Percentiles rank a stretch among this genome's conserved stretches.
phyloP scores from a whole-genome alignment of 2,113 vertebrate species.

The Drymodes brunneopygia region DNA sequence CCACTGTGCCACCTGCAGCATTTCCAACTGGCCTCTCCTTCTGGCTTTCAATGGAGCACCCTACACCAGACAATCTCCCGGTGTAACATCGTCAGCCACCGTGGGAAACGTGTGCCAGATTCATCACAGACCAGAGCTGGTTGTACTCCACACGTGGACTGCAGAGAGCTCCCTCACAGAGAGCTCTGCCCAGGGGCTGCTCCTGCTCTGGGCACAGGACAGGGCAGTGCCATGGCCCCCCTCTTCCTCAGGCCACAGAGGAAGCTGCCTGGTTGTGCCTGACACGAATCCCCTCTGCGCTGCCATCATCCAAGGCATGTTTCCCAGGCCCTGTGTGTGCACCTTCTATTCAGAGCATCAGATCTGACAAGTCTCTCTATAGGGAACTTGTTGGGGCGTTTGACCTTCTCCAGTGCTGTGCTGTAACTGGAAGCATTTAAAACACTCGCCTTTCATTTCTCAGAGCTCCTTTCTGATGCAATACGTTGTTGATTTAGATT shows the following conservation, averaged over 20 bases:
- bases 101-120: accelerated
- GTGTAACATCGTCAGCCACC: accelerated
- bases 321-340: background rate
- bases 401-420: background rate
- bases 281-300: background rate
- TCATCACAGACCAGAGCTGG: background rate
- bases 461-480: background rate
- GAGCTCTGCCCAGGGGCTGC: background rate
- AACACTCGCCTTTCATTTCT: background rate
- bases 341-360: background rate
- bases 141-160: accelerated
- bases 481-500: background rate
- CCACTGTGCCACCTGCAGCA: background rate
- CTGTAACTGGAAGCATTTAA: background rate
- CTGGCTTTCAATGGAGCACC: background rate
- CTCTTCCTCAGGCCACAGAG: background rate
- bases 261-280: background rate
- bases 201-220: background rate
- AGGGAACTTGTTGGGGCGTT: background rate
- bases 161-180: background rate
- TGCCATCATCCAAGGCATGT: background rate
- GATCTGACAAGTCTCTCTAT: background rate
- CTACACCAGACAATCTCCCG: background rate
- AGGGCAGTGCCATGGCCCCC: background rate
- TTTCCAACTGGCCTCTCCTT: background rate